These are phyloP conservation scores for Chiridota heheva DNA, from an alignment of 35 echinoderm and acorn worm genomes.

Conservation along the genomic window DNA sequence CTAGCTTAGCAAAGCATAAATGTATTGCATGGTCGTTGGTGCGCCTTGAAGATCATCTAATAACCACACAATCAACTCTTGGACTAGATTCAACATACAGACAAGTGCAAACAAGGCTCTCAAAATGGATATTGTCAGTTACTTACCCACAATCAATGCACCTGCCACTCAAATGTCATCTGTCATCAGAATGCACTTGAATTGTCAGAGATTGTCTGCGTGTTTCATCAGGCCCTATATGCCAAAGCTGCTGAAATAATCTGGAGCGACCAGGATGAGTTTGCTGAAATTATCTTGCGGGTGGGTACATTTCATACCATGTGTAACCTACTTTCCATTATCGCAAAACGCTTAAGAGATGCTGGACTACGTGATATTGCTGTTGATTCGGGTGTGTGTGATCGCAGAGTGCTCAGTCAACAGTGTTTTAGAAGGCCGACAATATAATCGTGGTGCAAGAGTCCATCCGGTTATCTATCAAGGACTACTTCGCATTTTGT, in stretches of 20 bases:
- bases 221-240: conserved; percentile 50
- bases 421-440: conserved; percentile 13
- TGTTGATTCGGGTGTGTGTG: conserved; percentile 40
- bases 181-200: conserved; percentile 17
- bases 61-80: conserved; percentile 33
- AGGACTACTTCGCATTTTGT: conserved; percentile 17
- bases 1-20: background rate
- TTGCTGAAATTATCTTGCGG: too few species aligned
- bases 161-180: conserved; percentile 37
- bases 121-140: background rate
- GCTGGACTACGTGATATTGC: conserved; percentile 31
- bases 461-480: conserved; percentile 52
- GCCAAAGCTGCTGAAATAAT: conserved; percentile 34
- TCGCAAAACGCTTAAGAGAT: conserved; percentile 40
- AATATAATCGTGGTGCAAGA: conserved; percentile 47
- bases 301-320: conserved; percentile 52
- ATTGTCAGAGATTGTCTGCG: background rate
- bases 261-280: conserved; percentile 16
- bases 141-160: conserved; percentile 51
- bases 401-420: conserved; percentile 45
- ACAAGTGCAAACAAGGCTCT: background rate
- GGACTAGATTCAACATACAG: conserved; percentile 47
- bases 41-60: background rate
- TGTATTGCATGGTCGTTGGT: background rate
- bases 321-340: conserved; percentile 29